These are phyloP conservation scores for Corvus cornix DNA, from an alignment of 2,113 vertebrate genomes.

Conservation along the genomic window DNA sequence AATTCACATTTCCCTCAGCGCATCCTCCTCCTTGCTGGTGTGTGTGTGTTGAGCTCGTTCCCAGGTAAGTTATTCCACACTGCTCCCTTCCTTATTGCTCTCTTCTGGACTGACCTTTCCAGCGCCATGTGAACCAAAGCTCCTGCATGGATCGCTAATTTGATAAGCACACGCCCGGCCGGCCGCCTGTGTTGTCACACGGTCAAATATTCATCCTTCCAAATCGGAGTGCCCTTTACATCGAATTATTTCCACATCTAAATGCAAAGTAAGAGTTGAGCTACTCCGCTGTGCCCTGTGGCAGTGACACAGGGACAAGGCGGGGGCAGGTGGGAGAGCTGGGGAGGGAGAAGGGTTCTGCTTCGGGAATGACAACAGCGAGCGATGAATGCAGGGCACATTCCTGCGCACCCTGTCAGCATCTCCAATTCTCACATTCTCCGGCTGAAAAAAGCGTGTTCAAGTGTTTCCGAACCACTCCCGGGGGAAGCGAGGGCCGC, in stretches of 20 bases:
- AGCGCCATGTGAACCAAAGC: not conserved
- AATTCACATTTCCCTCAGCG: not conserved
- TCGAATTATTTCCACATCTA: not conserved
- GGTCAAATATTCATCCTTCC: not conserved
- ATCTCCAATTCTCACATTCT: accelerated
- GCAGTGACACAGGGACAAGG: accelerated
- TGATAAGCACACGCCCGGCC: not conserved
- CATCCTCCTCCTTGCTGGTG: not conserved
- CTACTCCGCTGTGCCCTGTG: accelerated
- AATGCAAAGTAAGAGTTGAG: not conserved
- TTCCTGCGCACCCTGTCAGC: not conserved
- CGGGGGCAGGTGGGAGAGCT: not conserved
- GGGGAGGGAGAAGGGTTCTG: not conserved
- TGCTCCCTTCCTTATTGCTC: not conserved
- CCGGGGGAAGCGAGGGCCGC: accelerated
- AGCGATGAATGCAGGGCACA: not conserved
- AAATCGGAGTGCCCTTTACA: not conserved
- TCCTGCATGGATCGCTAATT: not conserved
- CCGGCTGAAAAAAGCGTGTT: not conserved
- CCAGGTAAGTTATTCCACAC: not conserved
- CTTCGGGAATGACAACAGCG: accelerated
- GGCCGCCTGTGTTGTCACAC: not conserved
- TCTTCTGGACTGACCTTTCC: not conserved
- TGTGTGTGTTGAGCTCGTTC: not conserved
- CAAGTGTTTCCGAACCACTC: not conserved